Evolutionary conservation across 1,140 invertebrate genomes (phyloP), one percentile per base, ranked within the genome.

Genomic region (Oreohelix idahoensis): DNA sequence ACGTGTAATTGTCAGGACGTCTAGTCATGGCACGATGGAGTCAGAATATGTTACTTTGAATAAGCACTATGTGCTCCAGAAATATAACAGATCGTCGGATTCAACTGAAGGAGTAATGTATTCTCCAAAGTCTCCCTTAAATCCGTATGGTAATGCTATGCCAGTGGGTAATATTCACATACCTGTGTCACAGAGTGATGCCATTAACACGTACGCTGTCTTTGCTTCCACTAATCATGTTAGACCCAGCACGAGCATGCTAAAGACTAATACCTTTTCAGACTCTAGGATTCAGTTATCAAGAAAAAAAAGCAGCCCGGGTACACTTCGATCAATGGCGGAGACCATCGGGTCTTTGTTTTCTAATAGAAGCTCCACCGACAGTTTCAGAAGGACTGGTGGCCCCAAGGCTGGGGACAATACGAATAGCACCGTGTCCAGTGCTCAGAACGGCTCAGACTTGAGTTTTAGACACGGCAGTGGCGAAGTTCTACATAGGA

Each of bases 11-110:
- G 35, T 8, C 2, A 38, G 35, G 17, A 74, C 70, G 0, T 53
- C 32, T 5, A 82, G 71, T n/a, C 20, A 75, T 35, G 71, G 80
- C 4, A 71, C 74, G 23, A 74, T 82, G 4, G 80, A 82, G 26
- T 82, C 80, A n/a, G 80, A 82, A 13, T 82, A 82, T 63, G 80
- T 82, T 36, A 53, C 23, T 10, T 63, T 82, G 26, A 63, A 75
- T 35, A 23, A 36, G 0, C 42, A 49, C 2, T 82, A 82, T 36
- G 13, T 38, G 26, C 80, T 45, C 1, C 29, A 1, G 10, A 42
- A 35, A 15, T 17, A 49, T n/a, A 29, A 45, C n/a, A 11, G 71
- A 1, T 32, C 75, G 45, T 23, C 39, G 49, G 0, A 36, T 4
- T 39, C 75, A 17, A 58, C 17, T 5, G 80, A 82, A 51, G 29